A percentile compares a stretch with the other conserved stretches of the same genome.
These are phyloP conservation scores for Rhagologus leucostigma DNA, from an alignment of 2,113 vertebrate species.

Conservation along the genomic window DNA sequence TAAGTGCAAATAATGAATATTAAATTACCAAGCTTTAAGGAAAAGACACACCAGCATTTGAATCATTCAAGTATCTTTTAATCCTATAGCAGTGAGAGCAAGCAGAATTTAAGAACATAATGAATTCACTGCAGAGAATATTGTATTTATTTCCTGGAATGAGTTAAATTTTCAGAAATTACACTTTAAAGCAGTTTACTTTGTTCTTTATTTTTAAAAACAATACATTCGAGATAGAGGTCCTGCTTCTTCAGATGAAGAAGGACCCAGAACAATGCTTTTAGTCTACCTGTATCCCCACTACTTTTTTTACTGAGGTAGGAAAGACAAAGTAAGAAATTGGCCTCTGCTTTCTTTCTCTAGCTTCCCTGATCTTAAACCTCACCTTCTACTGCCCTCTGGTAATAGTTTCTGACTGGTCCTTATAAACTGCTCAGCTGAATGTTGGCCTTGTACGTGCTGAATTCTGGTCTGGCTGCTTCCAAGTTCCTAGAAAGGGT, in stretches of 20 bases:
- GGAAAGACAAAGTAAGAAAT: background rate
- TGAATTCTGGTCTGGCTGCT: background rate
- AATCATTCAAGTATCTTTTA: background rate
- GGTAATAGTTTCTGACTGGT: background rate
- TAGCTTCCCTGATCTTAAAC: background rate
- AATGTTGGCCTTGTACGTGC: background rate
- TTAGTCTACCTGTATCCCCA: background rate
- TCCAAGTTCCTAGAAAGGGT: constrained; percentile 24
- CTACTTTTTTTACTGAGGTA: background rate
- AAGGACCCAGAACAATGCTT: background rate
- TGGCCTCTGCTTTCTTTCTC: background rate
- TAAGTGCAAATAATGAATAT: background rate
- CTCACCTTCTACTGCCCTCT: background rate
- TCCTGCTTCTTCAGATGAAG: background rate
- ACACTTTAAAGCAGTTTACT: background rate
- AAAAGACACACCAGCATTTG: background rate
- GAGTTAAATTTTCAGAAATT: background rate
- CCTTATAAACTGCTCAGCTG: background rate
- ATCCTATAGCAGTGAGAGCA: background rate
- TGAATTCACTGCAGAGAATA: background rate
- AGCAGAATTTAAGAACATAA: background rate
- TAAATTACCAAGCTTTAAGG: background rate
- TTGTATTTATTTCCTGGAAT: background rate
- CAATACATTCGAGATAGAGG: background rate
- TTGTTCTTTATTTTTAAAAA: background rate